phyloP scores from a whole-genome alignment of 2,797 vertebrate genomes.

The Rallus crepitans region DNA sequence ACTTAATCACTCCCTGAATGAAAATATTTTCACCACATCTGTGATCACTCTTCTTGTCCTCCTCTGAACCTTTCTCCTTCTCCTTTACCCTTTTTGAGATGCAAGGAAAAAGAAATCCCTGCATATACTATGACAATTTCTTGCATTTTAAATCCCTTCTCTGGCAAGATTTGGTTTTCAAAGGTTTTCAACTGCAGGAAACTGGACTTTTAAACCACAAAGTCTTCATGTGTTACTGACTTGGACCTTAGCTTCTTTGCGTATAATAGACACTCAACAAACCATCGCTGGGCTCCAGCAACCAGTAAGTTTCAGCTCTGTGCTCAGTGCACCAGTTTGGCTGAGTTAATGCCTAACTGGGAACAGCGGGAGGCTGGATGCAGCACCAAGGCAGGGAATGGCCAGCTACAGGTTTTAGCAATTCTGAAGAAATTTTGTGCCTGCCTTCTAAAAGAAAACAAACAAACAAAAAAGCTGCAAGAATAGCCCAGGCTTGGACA shows the following conservation, averaged over 20 bases:
- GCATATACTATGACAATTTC: accelerated
- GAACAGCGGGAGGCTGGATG: not conserved
- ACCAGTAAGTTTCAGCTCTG: not conserved
- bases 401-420: not conserved
- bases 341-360: not conserved
- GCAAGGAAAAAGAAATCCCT: not conserved
- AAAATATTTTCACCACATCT: not conserved
- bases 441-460: not conserved
- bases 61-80: not conserved
- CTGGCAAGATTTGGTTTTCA: not conserved
- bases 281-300: not conserved
- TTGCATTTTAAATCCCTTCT: not conserved
- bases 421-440: not conserved
- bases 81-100: not conserved
- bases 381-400: not conserved
- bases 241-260: not conserved
- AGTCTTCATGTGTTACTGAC: not conserved
- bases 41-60: not conserved
- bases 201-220: not conserved
- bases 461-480: not conserved
- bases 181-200: not conserved
- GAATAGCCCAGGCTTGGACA: not conserved
- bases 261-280: not conserved
- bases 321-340: not conserved
- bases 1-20: not conserved